Evolutionary conservation across 2,888 invertebrate genomes (phyloP), one percentile per base, ranked within the genome.

Genomic region (Macaria notata): DNA sequence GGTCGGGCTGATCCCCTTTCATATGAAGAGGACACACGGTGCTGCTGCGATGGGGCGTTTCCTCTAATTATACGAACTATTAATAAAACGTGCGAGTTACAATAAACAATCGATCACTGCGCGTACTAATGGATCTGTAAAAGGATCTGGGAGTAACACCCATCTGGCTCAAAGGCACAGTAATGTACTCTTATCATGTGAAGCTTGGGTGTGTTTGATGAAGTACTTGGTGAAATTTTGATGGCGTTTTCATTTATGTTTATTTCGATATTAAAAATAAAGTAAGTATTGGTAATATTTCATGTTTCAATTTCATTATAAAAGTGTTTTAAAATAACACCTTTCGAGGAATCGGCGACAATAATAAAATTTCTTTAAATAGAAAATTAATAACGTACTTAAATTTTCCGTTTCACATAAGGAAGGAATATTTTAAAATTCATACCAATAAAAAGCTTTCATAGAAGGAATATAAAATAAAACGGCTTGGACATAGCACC

Each of bases 21-120:
- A 82, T 82, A 70, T 51, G 48, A 70, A 75, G 75, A 74, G 78
- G 73, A 77, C 73, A 58, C 65, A 60, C 64, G 58, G 70, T 55
- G 46, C 51, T 59, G 52, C 76, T 77, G 82, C 83, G 85, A 89
- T 88, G 83, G 84, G 83, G 82, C 85, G 83, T 83, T 89, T 90
- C 90, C 89, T 90, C 82, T 88, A 88, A 90, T 91, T 90, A 89
- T 83, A 84, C 79, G 81, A 78, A 76, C 87, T 88, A 89, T 89
- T 90, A 89, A 88, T 88, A 88, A 84, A 81, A 81, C 70, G 72
- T 68, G 68, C 61, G 71, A 74, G 71, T 66, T 70, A 70, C 65
- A 73, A 75, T 74, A 74, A 76, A 85, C 83, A 86, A 87, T 84
- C 81, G 80, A 83, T 83, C 78, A 75, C 75, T 75, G 73, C 78